Conservation (phyloP, 2,888 invertebrate species). For the Synergus gifuensis region DNA sequence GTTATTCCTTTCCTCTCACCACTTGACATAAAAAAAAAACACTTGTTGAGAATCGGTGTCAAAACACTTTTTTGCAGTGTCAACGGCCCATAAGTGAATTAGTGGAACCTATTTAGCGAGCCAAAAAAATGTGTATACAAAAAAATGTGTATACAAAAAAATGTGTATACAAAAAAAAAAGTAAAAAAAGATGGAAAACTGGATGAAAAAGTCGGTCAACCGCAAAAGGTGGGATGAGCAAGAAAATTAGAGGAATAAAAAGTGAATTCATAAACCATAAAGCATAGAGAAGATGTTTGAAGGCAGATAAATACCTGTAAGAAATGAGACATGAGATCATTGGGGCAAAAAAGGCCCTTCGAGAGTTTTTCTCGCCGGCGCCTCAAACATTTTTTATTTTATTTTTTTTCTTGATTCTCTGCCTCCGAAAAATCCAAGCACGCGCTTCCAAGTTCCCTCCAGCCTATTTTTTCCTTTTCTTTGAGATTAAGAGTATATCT, state of each 20-base stretch:
- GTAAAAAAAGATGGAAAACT: not conserved
- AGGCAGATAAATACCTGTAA: conserved; percentile 19
- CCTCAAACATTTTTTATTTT: conserved; percentile 8
- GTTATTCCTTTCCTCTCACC: not conserved
- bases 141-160: too few relatives aligned
- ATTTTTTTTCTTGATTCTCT: conserved; percentile 6
- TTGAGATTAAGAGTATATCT: not conserved
- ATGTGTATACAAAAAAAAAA: not conserved
- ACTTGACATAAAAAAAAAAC: not conserved
- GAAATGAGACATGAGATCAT: conserved; percentile 10
- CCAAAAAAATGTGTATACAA: not conserved
- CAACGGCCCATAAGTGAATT: not conserved
- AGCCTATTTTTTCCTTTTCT: not conserved
- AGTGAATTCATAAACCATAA: not conserved
- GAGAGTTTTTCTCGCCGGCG: conserved; percentile 25
- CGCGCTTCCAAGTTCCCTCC: conserved; percentile 22
- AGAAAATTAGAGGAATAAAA: not conserved
- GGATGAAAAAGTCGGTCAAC: not conserved
- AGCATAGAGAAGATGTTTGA: conserved; percentile 4
- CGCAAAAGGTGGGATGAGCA: not conserved
- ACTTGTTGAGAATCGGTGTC: not conserved
- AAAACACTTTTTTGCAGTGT: not conserved
- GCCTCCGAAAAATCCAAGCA: conserved; percentile 17
- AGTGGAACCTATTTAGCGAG: not conserved
- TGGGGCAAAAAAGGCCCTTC: conserved; percentile 37